Evolutionary conservation across 2,888 invertebrate species (phyloP).

Genomic region (Tyria jacobaeae): DNA sequence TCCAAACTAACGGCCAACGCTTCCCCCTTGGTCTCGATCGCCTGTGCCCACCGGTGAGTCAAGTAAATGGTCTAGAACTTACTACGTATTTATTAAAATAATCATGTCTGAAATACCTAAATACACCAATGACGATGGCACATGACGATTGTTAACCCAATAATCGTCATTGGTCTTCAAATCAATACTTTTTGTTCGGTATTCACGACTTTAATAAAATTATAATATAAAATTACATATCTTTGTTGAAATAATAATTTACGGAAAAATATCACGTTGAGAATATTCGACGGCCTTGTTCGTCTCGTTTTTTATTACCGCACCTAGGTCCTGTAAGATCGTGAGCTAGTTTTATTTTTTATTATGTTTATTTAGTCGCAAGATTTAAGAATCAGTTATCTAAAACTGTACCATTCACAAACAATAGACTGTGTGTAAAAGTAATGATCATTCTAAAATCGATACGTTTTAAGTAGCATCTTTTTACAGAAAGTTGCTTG

Average conservation of each 20-base stretch:
- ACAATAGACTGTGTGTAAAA: not conserved
- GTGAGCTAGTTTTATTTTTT: constrained; percentile 37
- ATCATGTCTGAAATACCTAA: constrained; percentile 4
- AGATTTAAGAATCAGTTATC: not conserved
- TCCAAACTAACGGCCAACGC: no score
- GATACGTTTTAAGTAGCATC: not conserved
- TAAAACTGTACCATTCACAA: not conserved
- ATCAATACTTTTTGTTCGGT: constrained; percentile 29
- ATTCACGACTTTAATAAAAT: constrained; percentile 21
- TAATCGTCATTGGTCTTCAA: constrained; percentile 14
- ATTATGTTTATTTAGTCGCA: constrained; percentile 20
- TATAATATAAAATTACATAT: constrained; percentile 23
- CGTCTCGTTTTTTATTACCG: constrained; percentile 43
- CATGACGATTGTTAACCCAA: constrained; percentile 1
- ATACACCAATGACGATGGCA: constrained; percentile 1
- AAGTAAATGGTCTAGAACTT: not conserved
- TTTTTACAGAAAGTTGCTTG: not conserved
- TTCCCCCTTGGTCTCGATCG: no score
- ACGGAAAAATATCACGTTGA: constrained; percentile 35
- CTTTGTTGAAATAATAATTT: constrained; percentile 34
- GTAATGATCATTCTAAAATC: not conserved
- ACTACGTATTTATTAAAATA: no score
- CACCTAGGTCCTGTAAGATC: constrained; percentile 45
- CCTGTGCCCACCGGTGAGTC: no score
- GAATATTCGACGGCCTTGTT: constrained; percentile 42